A percentile compares a stretch with the other conserved stretches of the same genome.
Conservation (phyloP, 1,140 invertebrate species). For the Patella vulgata region DNA sequence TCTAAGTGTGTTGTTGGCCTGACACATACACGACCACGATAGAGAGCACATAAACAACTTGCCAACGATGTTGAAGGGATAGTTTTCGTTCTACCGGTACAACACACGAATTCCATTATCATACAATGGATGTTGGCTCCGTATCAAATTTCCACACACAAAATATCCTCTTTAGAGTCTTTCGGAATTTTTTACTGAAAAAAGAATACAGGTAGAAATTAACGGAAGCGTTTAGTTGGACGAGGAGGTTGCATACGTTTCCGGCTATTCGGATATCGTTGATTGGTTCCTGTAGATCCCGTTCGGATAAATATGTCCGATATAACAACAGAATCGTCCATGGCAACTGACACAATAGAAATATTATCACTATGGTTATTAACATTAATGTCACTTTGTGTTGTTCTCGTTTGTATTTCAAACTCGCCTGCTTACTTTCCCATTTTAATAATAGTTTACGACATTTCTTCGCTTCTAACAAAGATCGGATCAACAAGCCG, state of each 20-base stretch:
- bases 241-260: conserved; percentile 80
- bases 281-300: conserved; percentile 29
- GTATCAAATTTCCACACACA: too few species aligned
- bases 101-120: too few species aligned
- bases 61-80: too few species aligned
- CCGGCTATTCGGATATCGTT: conserved; percentile 70
- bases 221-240: conserved; percentile 76
- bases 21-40: too few species aligned
- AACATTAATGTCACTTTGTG: conserved; percentile 76
- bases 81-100: too few species aligned
- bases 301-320: conserved; percentile 21
- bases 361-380: conserved; percentile 78
- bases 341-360: conserved; percentile 78
- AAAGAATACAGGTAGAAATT: conserved; percentile 84
- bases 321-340: conserved; percentile 67
- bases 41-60: too few species aligned
- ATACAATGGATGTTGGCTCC: too few species aligned
- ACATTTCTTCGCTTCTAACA: conserved; percentile 70
- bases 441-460: conserved; percentile 66
- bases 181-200: conserved; percentile 80
- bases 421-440: background rate
- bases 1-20: too few species aligned
- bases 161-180: conserved; percentile 77
- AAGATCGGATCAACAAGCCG: conserved; percentile 75
- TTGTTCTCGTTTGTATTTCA: conserved; percentile 31